Conservation (phyloP, 2,888 invertebrate genomes). For the Hetaerina titia region DNA sequence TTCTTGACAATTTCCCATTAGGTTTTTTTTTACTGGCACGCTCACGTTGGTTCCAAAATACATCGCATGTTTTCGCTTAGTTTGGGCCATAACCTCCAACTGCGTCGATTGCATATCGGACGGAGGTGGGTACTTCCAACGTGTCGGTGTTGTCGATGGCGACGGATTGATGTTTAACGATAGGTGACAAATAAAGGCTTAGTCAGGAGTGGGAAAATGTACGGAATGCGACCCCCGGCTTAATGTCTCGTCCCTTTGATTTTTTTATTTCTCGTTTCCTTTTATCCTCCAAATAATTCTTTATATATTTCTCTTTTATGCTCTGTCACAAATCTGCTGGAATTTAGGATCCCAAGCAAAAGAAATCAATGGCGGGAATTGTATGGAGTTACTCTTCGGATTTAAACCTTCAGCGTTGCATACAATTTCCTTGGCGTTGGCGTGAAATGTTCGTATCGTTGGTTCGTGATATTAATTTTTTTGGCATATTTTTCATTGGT, state of each 20-base stretch:
- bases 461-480: too few relatives aligned
- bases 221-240: neutral
- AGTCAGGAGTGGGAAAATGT: neutral
- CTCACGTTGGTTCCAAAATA: slow-evolving; percentile 45
- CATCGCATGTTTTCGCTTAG: slow-evolving; percentile 44
- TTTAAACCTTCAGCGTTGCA: neutral
- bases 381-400: neutral
- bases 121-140: neutral
- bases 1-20: slow-evolving; percentile 56
- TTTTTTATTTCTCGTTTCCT: neutral
- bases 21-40: slow-evolving; percentile 52
- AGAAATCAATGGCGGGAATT: neutral
- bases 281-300: neutral
- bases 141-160: neutral
- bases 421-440: neutral
- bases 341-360: neutral
- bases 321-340: neutral
- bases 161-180: slow-evolving; percentile 33
- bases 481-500: too few relatives aligned
- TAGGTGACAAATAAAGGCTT: slow-evolving; percentile 19
- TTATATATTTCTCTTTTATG: neutral
- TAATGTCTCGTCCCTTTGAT: neutral
- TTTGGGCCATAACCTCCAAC: neutral
- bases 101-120: neutral
- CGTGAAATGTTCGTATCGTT: neutral